These are phyloP conservation scores for Urocynchramus pylzowi DNA, from an alignment of 2,113 vertebrate genomes.

Conservation along the genomic window DNA sequence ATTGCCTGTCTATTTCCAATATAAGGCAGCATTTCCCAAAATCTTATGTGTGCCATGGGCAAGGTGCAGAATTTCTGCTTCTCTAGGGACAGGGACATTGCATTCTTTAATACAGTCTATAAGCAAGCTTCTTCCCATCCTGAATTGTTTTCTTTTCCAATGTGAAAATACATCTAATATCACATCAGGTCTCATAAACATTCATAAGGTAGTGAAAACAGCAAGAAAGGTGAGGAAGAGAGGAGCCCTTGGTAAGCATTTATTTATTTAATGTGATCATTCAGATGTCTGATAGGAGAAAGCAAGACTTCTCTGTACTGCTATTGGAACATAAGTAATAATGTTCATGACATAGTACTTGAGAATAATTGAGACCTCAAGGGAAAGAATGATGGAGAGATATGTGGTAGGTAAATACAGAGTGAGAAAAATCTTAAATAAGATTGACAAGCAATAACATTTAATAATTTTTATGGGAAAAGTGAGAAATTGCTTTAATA, in stretches of 20 bases:
- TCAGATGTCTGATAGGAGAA: neutral
- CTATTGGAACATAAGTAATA: neutral
- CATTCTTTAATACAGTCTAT: neutral
- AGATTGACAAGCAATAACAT: neutral
- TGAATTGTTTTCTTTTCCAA: neutral
- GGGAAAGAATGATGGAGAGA: neutral
- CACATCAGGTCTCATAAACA: neutral
- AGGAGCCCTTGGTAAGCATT: neutral
- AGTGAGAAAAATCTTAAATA: neutral
- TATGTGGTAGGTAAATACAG: neutral
- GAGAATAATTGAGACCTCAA: neutral
- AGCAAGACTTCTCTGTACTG: neutral
- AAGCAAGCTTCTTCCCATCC: neutral
- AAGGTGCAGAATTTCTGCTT: neutral
- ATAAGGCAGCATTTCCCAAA: neutral
- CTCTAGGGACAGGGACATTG: neutral
- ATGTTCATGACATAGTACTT: neutral
- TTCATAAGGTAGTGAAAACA: neutral
- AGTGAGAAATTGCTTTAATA: conserved; percentile 18
- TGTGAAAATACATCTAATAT: neutral
- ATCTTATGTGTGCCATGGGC: neutral
- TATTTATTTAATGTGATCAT: neutral
- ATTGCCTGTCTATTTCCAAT: neutral
- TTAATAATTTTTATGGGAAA: neutral
- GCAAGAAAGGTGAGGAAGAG: neutral